Evolutionary conservation across 2,113 vertebrate genomes (phyloP).

Genomic region (Sciurus niger): DNA sequence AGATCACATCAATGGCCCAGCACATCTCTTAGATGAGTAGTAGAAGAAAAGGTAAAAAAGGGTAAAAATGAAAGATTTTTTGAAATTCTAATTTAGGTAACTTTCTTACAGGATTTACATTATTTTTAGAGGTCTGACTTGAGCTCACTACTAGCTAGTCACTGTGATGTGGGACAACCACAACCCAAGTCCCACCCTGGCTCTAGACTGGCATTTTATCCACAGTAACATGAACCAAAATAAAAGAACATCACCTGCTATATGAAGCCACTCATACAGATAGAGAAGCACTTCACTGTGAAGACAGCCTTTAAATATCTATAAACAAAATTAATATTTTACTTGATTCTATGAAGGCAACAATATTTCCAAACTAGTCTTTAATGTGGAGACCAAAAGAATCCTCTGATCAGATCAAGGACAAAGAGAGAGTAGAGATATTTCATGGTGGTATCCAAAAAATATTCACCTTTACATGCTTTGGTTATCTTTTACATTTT

Average conservation of each 20-base stretch:
- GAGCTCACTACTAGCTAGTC: neutral
- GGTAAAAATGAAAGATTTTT: neutral
- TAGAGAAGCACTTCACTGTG: neutral
- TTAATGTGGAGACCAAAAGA: neutral
- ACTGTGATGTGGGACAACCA: neutral
- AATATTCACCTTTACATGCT: neutral
- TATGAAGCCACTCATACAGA: neutral
- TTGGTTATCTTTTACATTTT: neutral
- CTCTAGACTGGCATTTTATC: rapidly evolving
- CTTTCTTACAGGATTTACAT: rapidly evolving
- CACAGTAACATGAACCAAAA: neutral
- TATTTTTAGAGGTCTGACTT: neutral
- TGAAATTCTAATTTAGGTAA: neutral
- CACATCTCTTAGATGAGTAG: neutral
- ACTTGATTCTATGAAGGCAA: neutral
- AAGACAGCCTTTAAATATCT: neutral
- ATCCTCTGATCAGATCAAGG: neutral
- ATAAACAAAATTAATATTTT: neutral
- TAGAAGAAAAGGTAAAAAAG: neutral
- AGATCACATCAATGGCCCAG: neutral
- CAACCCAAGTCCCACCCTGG: neutral
- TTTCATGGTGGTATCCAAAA: neutral
- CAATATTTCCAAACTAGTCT: neutral
- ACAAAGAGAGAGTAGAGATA: neutral
- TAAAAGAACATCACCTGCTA: neutral